phyloP scores from a whole-genome alignment of 2,888 invertebrate species.

The Stenodema calcarata region DNA sequence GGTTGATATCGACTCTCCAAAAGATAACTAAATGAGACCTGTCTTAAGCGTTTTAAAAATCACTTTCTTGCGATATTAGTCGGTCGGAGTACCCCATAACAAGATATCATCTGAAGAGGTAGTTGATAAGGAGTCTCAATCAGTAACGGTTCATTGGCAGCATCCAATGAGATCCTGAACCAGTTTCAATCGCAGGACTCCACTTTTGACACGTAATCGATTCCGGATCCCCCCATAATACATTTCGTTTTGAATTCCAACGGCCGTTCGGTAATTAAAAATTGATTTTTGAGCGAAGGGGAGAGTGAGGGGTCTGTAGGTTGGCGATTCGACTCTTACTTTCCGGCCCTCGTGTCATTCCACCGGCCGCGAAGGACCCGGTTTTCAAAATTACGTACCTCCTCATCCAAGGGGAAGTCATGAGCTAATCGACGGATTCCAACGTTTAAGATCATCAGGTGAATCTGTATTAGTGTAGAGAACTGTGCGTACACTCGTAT shows the following conservation, averaged over 20 bases:
- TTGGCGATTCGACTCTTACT: background rate
- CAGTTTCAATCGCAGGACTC: background rate
- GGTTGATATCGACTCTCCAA: too few species aligned
- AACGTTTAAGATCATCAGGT: too few species aligned
- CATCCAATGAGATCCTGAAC: background rate
- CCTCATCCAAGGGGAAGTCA: too few species aligned
- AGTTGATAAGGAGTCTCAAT: background rate
- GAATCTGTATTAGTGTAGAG: too few species aligned
- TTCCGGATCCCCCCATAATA: background rate
- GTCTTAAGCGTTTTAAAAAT: too few species aligned
- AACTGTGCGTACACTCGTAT: too few species aligned
- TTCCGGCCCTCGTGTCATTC: background rate
- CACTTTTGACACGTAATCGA: background rate
- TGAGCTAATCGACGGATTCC: too few species aligned
- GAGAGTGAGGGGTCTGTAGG: background rate
- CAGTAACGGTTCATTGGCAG: background rate
- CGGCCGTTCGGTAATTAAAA: background rate
- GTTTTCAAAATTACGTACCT: background rate
- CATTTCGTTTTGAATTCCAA: background rate
- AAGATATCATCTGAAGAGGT: background rate
- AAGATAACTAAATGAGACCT: too few species aligned
- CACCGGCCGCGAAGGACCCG: background rate
- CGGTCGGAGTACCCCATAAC: background rate
- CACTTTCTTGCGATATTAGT: too few species aligned
- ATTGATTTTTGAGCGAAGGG: background rate